Base-by-base conservation (phyloP, 2,797 vertebrate species). In the Gymnodraco acuticeps region DNA sequence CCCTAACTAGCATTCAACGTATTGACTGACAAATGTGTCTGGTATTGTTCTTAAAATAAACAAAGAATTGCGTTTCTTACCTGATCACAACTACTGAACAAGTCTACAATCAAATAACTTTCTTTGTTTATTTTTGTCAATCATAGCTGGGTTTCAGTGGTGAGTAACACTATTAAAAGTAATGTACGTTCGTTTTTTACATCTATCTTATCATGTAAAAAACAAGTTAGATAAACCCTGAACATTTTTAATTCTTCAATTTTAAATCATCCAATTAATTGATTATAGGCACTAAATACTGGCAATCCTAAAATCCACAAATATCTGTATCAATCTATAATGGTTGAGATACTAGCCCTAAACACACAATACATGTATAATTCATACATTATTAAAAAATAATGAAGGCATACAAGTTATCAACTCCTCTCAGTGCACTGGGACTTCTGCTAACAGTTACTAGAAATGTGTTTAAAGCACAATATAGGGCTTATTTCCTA, bases 211-310 rank as follows among this genome's bases (percentile, higher is more conserved):
- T 16, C 20, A 33, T 31, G 8, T 63, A 9, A n/a, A 53, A 11
- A 58, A 61, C 56, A 17, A 61, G n/a, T 58, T 50, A 0, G 15
- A 78, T 70, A 42, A 64, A 66, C 20, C 50, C 38, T 46, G 53
- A 61, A 73, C 9, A 47, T 46, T 52, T 61, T 41, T 9, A 33
- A 27, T 55, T 78, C 59, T 27, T 42, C 51, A 42, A 16, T 56
- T 46, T 16, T 51, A 20, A 79, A 56, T 20, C 19, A 14, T 73
- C 42, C 10, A 54, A 68, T 82, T 17, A 52, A 69, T 70, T 60
- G 20, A 75, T 58, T 67, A 82, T 53, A 84, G 81, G 83, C 83
- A 90, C 78, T 68, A 74, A 73, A 78, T 62, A 77, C 70, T 75
- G 58, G 72, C 50, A 81, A 74, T 20, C 62, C 76, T n/a, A 68